phyloP scores from a whole-genome alignment of 2,113 vertebrate genomes.

The Gambusia holbrooki region DNA sequence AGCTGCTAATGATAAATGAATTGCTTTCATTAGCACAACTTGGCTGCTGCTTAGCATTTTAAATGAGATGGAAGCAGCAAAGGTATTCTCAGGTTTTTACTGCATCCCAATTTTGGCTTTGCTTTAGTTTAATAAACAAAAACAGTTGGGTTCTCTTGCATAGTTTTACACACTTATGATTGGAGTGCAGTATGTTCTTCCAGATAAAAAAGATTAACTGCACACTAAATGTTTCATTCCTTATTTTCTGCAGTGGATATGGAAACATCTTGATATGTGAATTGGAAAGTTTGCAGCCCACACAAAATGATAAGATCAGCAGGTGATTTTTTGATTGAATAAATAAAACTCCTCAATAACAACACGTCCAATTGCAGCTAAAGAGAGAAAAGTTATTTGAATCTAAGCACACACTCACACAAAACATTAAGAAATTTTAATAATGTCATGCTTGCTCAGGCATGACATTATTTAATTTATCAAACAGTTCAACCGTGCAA shows the following conservation, averaged over 20 bases:
- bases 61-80: background rate
- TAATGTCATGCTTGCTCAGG: too few species aligned
- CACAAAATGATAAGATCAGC: background rate
- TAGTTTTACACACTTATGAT: background rate
- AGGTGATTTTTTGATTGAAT: background rate
- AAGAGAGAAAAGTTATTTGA: background rate
- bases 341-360: background rate
- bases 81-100: background rate
- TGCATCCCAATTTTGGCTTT: background rate
- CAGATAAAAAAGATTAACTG: background rate
- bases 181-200: background rate
- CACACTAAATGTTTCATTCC: background rate
- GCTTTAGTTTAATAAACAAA: background rate
- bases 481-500: background rate
- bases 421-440: too few species aligned
- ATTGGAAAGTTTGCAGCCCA: background rate
- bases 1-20: too few species aligned
- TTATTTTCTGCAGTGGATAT: background rate
- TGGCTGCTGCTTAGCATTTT: background rate
- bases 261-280: background rate
- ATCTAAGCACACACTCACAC: background rate
- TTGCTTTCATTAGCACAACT: background rate
- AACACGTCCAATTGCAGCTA: background rate
- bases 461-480: background rate
- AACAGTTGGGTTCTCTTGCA: background rate